phyloP scores from a whole-genome alignment of 2,888 invertebrate genomes.

The Catocala sponsa region DNA sequence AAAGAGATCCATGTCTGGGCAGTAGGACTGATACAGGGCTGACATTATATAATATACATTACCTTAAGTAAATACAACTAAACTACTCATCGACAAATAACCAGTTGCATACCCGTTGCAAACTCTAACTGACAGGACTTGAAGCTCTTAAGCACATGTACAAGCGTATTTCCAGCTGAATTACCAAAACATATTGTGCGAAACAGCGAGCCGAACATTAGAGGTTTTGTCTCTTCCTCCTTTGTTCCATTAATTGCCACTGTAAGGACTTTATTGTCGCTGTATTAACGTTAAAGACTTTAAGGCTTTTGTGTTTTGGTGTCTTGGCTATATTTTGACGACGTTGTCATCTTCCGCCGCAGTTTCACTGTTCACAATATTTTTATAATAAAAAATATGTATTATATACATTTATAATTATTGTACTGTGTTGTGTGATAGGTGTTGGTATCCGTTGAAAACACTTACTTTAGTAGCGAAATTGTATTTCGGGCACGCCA shows the following conservation, averaged over 20 bases:
- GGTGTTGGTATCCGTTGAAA: too few relatives aligned
- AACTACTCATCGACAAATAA: slow-evolving; percentile 17
- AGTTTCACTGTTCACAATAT: slow-evolving; percentile 10
- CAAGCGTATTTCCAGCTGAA: slow-evolving; percentile 44
- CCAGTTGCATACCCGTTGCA: slow-evolving; percentile 28
- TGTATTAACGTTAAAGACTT: slow-evolving; percentile 55
- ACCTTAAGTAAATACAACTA: too few relatives aligned
- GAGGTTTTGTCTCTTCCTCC: slow-evolving; percentile 58
- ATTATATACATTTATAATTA: too few relatives aligned
- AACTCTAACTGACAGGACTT: slow-evolving; percentile 26
- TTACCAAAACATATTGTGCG: slow-evolving; percentile 60
- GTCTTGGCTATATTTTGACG: slow-evolving; percentile 50
- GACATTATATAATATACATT: too few relatives aligned
- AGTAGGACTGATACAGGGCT: too few relatives aligned
- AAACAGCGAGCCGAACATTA: slow-evolving; percentile 56
- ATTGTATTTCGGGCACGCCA: too few relatives aligned
- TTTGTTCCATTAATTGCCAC: slow-evolving; percentile 73
- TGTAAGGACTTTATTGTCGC: slow-evolving; percentile 64
- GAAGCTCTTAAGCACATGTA: slow-evolving; percentile 25
- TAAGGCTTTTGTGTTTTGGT: slow-evolving; percentile 52
- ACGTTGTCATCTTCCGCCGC: slow-evolving; percentile 38
- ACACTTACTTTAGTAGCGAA: too few relatives aligned
- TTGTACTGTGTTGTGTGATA: too few relatives aligned
- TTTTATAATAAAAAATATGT: slow-evolving; percentile 10
- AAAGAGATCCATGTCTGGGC: too few relatives aligned